Conservation (phyloP, 2,888 invertebrate species). For the Chymomyza procnemis region DNA sequence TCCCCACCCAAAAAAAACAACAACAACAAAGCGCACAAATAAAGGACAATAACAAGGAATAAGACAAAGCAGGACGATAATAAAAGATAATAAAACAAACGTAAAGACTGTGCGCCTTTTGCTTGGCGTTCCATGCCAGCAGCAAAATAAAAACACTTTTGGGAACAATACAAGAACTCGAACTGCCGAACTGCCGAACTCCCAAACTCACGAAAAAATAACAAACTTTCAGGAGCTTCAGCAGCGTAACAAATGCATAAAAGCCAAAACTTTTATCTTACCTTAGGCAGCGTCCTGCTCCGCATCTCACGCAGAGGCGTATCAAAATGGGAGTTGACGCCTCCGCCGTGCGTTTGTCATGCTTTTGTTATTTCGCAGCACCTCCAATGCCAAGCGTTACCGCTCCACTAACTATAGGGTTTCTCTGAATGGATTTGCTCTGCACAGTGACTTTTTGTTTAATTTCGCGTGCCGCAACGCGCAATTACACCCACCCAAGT, state of each 20-base stretch:
- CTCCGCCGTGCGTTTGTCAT: conserved; percentile 53
- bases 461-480: conserved; percentile 66
- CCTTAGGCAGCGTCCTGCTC: conserved; percentile 20
- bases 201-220: too few species aligned
- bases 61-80: conserved; percentile 57
- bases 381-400: conserved; percentile 25
- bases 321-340: background rate
- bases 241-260: conserved; percentile 2
- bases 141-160: conserved; percentile 67
- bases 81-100: conserved; percentile 70
- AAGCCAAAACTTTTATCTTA: conserved; percentile 52
- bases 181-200: conserved; percentile 23
- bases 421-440: too few species aligned
- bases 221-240: background rate
- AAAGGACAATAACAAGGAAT: conserved; percentile 23
- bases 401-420: conserved; percentile 45
- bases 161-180: conserved; percentile 60
- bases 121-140: background rate
- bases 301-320: background rate
- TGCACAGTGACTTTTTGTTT: conserved; percentile 33
- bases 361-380: conserved; percentile 63
- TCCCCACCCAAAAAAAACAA: conserved; percentile 3
- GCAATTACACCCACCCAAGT: conserved; percentile 56
- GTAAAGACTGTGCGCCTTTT: conserved; percentile 47
- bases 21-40: conserved; percentile 12